Percentiles rank a stretch among this genome's conserved stretches.
phyloP scores from a whole-genome alignment of 2,113 vertebrate genomes.

The Carassius carassius region DNA sequence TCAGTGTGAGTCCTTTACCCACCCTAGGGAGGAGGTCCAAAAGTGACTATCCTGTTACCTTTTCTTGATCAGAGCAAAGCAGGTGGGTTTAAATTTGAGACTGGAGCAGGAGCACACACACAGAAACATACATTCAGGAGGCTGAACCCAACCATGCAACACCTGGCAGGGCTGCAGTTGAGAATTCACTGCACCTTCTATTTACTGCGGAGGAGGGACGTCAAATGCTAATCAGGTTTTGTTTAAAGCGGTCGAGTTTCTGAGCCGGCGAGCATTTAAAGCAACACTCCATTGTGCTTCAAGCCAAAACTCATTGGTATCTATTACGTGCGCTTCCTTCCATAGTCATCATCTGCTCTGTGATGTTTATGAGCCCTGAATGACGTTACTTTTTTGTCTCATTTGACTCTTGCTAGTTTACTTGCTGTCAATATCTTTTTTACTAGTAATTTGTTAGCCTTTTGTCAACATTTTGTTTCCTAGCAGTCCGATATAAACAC shows the following conservation, averaged over 20 bases:
- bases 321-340: no score
- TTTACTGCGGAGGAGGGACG: conserved; percentile 9
- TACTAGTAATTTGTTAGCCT: background rate
- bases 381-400: background rate
- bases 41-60: conserved; percentile 18
- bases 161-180: background rate
- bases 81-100: conserved; percentile 22
- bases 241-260: conserved; percentile 13
- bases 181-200: conserved; percentile 18
- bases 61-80: conserved; percentile 9
- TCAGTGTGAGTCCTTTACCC: background rate
- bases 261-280: conserved; percentile 2
- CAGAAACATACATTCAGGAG: conserved; percentile 13
- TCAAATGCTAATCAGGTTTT: conserved; percentile 27
- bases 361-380: background rate
- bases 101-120: background rate
- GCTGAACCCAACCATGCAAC: conserved; percentile 15
- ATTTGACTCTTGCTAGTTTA: background rate
- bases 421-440: no score
- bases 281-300: background rate
- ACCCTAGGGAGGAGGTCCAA: background rate
- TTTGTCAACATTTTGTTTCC: background rate
- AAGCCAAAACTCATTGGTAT: background rate
- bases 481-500: background rate
- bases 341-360: background rate